A percentile compares a stretch with the other conserved stretches of the same genome.
These are phyloP conservation scores for Pycnonotus jocosus DNA, from an alignment of 2,113 vertebrate genomes.

Conservation along the genomic window DNA sequence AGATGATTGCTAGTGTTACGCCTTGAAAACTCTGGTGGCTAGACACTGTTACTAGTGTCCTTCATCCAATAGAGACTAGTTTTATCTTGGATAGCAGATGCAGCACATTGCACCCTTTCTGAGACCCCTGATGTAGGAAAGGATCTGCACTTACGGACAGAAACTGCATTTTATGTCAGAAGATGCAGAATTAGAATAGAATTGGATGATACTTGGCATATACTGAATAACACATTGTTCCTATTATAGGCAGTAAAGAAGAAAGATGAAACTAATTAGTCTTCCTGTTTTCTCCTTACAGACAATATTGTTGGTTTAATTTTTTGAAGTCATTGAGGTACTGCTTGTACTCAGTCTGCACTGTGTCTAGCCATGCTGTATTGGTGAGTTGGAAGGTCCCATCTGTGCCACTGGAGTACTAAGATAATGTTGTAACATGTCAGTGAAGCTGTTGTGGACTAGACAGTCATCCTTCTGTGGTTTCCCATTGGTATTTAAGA, in stretches of 20 bases:
- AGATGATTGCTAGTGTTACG: neutral
- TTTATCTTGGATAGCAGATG: neutral
- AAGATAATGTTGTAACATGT: neutral
- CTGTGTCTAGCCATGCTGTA: neutral
- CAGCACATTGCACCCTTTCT: neutral
- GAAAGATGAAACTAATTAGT: neutral
- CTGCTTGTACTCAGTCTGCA: neutral
- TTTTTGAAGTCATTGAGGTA: neutral
- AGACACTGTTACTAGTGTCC: neutral
- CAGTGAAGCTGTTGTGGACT: neutral
- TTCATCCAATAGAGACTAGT: neutral
- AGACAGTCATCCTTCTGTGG: neutral
- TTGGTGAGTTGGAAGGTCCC: neutral
- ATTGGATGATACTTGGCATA: neutral
- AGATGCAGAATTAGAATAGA: neutral
- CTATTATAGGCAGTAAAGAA: neutral
- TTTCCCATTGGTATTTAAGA: neutral
- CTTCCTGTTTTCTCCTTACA: neutral
- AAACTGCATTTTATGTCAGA: neutral
- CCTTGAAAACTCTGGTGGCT: neutral
- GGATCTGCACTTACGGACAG: accelerated
- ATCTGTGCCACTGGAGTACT: neutral
- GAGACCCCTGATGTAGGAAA: neutral
- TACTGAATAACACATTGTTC: neutral
- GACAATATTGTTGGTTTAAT: neutral